Base-by-base conservation (phyloP, 2,888 invertebrate genomes). In the Epinotia demarniana region DNA sequence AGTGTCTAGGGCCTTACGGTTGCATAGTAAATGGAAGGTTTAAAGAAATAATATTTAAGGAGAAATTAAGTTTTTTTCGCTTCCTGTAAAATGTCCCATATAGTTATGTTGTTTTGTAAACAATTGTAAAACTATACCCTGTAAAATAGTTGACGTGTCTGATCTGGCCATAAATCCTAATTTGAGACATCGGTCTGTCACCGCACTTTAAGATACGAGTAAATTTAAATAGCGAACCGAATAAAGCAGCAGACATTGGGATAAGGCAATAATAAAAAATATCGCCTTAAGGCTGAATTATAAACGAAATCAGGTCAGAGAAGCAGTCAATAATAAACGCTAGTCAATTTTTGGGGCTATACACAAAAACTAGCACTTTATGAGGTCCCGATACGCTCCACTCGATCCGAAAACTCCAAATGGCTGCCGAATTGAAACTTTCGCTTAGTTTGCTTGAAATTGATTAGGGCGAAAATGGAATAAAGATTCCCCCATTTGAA, bases 341-440 rank as follows among this genome's bases (percentile, higher is more conserved):
- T 49, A 18, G 63, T 60, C 64, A 62, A 75, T 46, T 74, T 63
- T 55, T 46, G 64, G 64, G 70, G 71, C 39, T 73, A 12, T 57
- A 79, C 77, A 81, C 79, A 80, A 81, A 81, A 83, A 77, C 78
- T 78, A 80, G 66, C 76, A 73, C 77, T 81, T 82, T 80, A 79
- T 78, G 81, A 77, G 80, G 79, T 79, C 77, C 64, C 78, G 78
- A 80, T 80, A 78, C 78, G 80, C 77, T 79, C 77, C 79, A 78
- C 77, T 74, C 80, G 79, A 81, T 76, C 70, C 79, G 81, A 80
- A 81, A 81, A 84, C 83, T 82, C 80, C 80, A 84, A 89, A 89
- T 86, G 84, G 84, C 79, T 78, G 73, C 84, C 80, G 83, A 89
- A 90, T 88, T 87, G 88, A 87, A 89, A 88, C 86, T 90, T 89